Evolutionary conservation across 92 coral and sea anemone species (phyloP).

Genomic region (Chrysogorgia sp.): DNA sequence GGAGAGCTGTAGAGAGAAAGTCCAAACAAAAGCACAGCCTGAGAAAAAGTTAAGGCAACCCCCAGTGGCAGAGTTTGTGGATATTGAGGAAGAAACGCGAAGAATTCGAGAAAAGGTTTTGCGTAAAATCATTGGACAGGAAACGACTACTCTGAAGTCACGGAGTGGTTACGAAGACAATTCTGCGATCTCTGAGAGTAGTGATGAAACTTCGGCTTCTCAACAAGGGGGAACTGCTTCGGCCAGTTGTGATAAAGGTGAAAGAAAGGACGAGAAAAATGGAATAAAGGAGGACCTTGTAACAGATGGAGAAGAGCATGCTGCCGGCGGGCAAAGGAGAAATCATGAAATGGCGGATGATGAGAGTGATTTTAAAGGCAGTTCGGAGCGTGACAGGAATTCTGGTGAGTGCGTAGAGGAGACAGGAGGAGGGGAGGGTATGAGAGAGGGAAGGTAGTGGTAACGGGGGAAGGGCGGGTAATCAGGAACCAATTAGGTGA

Average conservation of each 20-base stretch:
- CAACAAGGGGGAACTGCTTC: neutral
- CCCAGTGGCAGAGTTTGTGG: conserved; percentile 28
- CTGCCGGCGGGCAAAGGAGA: too few species aligned
- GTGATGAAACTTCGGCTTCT: neutral
- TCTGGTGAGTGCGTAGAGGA: neutral
- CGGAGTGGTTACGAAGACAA: neutral
- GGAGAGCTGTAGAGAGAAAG: neutral
- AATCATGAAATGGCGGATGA: neutral
- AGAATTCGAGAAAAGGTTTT: neutral
- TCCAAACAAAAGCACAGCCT: neutral
- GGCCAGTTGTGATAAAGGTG: neutral
- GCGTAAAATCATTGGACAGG: neutral
- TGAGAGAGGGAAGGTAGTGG: neutral
- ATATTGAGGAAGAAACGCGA: conserved; percentile 3
- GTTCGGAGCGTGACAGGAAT: neutral
- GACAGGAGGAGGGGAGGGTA: neutral
- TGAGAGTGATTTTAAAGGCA: neutral
- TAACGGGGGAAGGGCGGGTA: neutral
- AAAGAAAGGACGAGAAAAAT: neutral
- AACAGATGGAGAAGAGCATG: too few species aligned
- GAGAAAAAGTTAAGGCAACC: neutral
- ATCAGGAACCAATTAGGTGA: neutral
- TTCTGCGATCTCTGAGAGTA: neutral
- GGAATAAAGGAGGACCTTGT: too few species aligned
- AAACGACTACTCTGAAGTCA: neutral